A percentile compares a stretch with the other conserved stretches of the same genome.
Evolutionary conservation across 2,113 vertebrate genomes (phyloP).

Genomic region (Tetrao urogallus): DNA sequence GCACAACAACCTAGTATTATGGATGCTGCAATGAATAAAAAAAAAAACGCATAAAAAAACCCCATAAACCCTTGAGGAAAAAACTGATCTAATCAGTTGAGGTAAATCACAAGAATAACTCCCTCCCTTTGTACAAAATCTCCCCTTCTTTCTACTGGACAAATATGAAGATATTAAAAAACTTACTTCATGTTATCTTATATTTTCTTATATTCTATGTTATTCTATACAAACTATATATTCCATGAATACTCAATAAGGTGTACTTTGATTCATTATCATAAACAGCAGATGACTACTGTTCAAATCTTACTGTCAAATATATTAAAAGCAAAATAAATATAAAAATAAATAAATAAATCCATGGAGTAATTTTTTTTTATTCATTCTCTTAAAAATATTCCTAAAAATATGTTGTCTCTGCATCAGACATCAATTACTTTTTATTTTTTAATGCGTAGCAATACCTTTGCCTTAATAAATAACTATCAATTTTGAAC

Average conservation of each 20-base stretch:
- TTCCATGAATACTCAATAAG: neutral
- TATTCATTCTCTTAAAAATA: neutral
- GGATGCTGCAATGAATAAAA: neutral
- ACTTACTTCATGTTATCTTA: neutral
- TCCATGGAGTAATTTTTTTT: neutral
- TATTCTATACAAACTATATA: neutral
- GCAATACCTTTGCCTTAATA: neutral
- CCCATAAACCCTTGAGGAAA: neutral
- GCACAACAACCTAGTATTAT: neutral
- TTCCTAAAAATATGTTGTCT: neutral
- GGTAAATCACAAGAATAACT: neutral
- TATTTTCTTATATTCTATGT: neutral
- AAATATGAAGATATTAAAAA: neutral
- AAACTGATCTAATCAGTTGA: neutral
- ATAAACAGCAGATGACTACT: neutral
- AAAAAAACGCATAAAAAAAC: neutral
- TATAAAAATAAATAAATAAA: neutral
- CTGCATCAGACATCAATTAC: neutral
- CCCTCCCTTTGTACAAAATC: neutral
- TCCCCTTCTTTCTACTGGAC: neutral
- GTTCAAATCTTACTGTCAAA: neutral
- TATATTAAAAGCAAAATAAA: neutral
- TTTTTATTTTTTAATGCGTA: neutral
- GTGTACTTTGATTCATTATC: neutral
- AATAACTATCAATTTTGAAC: neutral